A percentile compares a stretch with the other conserved stretches of the same genome.
phyloP scores from a whole-genome alignment of 2,797 vertebrate species.

The Echiichthys vipera region DNA sequence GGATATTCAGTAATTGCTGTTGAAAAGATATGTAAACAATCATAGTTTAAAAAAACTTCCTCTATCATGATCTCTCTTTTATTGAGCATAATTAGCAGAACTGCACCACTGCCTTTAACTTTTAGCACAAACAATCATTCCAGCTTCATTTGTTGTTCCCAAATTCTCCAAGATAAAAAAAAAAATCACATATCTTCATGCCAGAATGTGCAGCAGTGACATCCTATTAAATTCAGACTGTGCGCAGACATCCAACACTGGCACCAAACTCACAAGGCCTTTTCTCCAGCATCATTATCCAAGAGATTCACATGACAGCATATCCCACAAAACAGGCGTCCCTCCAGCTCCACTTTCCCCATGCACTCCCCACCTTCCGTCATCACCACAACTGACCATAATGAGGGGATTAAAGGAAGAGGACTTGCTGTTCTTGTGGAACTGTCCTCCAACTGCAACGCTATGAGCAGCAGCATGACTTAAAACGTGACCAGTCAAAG shows the following conservation, averaged over 20 bases:
- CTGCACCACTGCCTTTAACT: not conserved
- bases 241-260: constrained; percentile 4
- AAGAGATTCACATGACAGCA: constrained; percentile 40
- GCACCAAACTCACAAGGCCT: constrained; percentile 47
- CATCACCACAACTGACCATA: constrained; percentile 47
- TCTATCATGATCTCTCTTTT: constrained; percentile 5
- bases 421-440: constrained; percentile 26
- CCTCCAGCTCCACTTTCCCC: constrained; percentile 49
- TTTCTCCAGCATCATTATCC: constrained; percentile 47
- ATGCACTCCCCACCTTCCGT: constrained; percentile 39
- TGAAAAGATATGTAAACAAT: not conserved
- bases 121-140: not conserved
- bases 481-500: constrained; percentile 24
- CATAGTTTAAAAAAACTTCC: not conserved
- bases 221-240: constrained; percentile 29
- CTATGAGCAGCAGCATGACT: constrained; percentile 20
- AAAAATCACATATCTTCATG: constrained; percentile 19
- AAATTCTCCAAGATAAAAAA: constrained; percentile 11
- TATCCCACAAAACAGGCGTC: constrained; percentile 51
- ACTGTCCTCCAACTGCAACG: constrained; percentile 19
- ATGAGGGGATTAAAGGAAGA: constrained; percentile 49
- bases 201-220: constrained; percentile 13
- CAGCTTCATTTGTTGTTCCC: not conserved
- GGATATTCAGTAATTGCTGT: not conserved
- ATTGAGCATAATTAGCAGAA: constrained; percentile 11